phyloP scores from a whole-genome alignment of 2,797 vertebrate species.

The Eremophila alpestris region DNA sequence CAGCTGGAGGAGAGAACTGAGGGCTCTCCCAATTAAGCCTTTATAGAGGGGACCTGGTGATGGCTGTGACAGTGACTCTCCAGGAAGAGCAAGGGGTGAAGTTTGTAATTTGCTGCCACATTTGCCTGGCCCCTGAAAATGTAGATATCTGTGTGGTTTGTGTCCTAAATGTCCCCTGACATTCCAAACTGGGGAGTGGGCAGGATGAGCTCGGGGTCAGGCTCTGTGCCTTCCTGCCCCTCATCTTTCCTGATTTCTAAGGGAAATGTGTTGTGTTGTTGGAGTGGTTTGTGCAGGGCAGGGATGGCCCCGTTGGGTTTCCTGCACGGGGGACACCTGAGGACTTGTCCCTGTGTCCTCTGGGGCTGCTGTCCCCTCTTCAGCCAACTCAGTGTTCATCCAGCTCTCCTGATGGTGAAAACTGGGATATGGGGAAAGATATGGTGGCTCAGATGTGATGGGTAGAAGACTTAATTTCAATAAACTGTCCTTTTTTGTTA shows the following conservation, averaged over 20 bases:
- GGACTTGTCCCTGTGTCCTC: not conserved
- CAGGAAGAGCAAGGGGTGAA: not conserved
- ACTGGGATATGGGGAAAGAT: not conserved
- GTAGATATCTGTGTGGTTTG: rapidly evolving
- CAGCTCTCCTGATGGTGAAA: not conserved
- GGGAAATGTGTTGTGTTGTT: not conserved
- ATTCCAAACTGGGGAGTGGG: not conserved
- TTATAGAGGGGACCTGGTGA: not conserved
- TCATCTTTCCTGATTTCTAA: not conserved
- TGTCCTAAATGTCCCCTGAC: not conserved
- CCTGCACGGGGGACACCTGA: not conserved
- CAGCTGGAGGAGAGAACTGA: not conserved
- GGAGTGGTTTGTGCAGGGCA: not conserved
- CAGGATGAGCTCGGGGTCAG: not conserved
- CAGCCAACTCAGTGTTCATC: rapidly evolving
- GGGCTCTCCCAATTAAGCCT: not conserved
- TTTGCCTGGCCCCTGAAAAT: not conserved
- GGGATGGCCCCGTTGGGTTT: not conserved
- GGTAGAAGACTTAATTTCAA: not conserved
- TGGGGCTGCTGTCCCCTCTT: not conserved
- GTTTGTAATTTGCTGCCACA: rapidly evolving
- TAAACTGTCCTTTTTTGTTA: not conserved
- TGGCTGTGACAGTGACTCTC: not conserved
- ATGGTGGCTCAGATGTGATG: rapidly evolving
- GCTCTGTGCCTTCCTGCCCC: not conserved